Percentiles rank a stretch among this genome's conserved stretches.
Conservation (phyloP, 35 echinoderm and acorn worm genomes). For the Eucidaris tribuloides region DNA sequence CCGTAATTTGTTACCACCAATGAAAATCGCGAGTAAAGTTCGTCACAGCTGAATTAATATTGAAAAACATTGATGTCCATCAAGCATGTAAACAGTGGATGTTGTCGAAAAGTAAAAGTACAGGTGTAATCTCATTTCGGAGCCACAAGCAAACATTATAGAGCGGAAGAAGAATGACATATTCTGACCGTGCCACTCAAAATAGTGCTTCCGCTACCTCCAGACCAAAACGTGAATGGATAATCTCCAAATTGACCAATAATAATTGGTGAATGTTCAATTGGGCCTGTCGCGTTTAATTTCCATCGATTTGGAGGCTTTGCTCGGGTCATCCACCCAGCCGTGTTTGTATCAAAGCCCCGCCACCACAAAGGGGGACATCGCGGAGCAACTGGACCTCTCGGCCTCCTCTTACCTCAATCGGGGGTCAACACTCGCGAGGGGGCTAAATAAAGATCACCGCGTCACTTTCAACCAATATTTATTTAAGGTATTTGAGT, state of each 20-base stretch:
- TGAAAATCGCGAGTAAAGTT: not conserved
- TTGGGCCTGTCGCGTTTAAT: not conserved
- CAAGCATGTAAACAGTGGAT: too few species aligned
- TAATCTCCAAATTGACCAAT: conserved; percentile 8
- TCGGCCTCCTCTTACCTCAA: not conserved
- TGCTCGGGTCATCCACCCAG: not conserved
- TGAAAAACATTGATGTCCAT: too few species aligned
- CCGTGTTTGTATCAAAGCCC: not conserved
- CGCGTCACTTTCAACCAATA: conserved; percentile 17
- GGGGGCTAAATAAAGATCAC: conserved; percentile 2
- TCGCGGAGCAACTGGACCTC: not conserved
- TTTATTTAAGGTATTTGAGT: conserved; percentile 14
- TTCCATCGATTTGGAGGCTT: not conserved
- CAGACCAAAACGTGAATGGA: too few species aligned
- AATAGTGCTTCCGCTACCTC: too few species aligned
- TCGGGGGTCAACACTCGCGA: not conserved
- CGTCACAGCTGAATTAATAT: not conserved
- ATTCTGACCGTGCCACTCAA: too few species aligned
- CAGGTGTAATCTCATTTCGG: too few species aligned
- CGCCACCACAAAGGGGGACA: not conserved
- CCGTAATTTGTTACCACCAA: too few species aligned
- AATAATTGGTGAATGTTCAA: not conserved
- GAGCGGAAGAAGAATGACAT: too few species aligned
- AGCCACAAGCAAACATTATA: too few species aligned
- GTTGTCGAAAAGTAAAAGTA: too few species aligned